Conservation (phyloP, 2,113 vertebrate genomes). For the Microcebus jonahi region DNA sequence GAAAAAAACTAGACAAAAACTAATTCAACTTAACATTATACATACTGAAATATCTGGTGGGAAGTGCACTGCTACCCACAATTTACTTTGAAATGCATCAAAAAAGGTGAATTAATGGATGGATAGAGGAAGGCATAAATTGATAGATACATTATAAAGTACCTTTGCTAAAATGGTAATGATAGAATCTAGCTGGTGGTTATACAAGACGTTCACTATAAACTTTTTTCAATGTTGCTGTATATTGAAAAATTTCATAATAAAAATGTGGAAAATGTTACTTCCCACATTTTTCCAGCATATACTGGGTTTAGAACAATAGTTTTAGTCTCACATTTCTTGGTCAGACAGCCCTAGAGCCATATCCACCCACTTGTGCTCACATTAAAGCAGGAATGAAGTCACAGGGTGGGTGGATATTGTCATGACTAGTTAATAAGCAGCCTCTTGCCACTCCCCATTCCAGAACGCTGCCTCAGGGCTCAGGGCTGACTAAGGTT, state of each 20-base stretch:
- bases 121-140: background rate
- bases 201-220: background rate
- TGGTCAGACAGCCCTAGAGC: background rate
- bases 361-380: background rate
- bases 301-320: background rate
- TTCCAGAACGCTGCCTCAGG: background rate
- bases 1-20: background rate
- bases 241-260: background rate
- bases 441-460: background rate
- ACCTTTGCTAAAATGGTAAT: background rate
- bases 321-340: background rate
- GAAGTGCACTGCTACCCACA: background rate
- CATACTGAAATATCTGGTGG: background rate
- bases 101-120: background rate
- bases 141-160: background rate
- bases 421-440: constrained; percentile 48
- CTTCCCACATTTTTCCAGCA: background rate
- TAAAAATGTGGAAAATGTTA: background rate
- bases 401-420: constrained; percentile 45
- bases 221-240: background rate
- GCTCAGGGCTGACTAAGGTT: background rate
- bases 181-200: background rate
- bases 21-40: background rate
- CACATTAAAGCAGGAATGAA: constrained; percentile 49
- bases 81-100: background rate